Evolutionary conservation across 2,888 invertebrate genomes (phyloP).

Genomic region (Isoperla grammatica): DNA sequence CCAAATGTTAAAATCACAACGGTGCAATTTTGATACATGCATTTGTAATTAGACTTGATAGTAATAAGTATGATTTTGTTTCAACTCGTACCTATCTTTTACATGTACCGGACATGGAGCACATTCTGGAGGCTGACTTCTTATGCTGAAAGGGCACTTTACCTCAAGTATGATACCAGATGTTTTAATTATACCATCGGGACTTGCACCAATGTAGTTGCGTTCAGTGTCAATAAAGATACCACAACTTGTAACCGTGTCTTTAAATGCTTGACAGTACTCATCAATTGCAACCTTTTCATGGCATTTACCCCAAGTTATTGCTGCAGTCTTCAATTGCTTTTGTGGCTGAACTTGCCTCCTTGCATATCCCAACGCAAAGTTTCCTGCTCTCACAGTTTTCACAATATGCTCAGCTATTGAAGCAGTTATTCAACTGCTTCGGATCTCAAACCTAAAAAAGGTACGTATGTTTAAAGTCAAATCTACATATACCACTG

Average conservation of each 20-base stretch:
- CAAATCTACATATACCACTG: too few relatives aligned
- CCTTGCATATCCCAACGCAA: neutral
- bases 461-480: too few relatives aligned
- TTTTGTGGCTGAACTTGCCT: neutral
- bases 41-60: neutral
- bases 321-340: neutral
- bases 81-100: too few relatives aligned
- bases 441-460: too few relatives aligned
- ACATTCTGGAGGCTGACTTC: too few relatives aligned
- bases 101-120: too few relatives aligned
- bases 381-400: neutral
- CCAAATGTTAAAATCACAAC: neutral
- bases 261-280: neutral
- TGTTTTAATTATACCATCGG: neutral
- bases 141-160: constrained; percentile 6
- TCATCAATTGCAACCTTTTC: neutral
- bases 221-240: neutral
- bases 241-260: neutral
- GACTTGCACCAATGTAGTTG: neutral
- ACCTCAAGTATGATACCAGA: neutral
- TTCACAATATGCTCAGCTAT: neutral
- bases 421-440: neutral
- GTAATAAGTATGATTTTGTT: neutral
- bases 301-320: neutral
- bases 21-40: neutral